Conservation (phyloP, 2,797 vertebrate species). For the Tachyglossus aculeatus region DNA sequence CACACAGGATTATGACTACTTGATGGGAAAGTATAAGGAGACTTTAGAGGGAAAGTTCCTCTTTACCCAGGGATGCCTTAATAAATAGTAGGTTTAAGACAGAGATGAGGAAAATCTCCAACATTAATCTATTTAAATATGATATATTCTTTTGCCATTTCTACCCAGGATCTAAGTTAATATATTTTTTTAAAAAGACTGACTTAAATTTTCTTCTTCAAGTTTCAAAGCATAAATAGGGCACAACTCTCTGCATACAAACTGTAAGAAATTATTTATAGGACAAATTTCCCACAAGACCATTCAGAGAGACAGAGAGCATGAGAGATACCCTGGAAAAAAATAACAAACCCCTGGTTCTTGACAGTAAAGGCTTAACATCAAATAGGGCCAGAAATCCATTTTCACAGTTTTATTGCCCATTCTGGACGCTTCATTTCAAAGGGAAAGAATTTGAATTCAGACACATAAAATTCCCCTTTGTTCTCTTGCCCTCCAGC, state of each 20-base stretch:
- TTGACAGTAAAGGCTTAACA: slow-evolving; percentile 96
- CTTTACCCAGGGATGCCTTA: slow-evolving; percentile 12
- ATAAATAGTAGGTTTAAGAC: slow-evolving; percentile 7
- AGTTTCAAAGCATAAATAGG: slow-evolving; percentile 50
- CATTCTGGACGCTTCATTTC: slow-evolving; percentile 89
- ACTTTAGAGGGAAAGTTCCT: slow-evolving; percentile 44
- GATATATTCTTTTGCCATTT: slow-evolving; percentile 25
- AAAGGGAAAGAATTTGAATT: slow-evolving; percentile 87
- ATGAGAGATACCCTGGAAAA: neutral
- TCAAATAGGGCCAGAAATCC: slow-evolving; percentile 96
- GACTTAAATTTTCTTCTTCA: slow-evolving; percentile 23
- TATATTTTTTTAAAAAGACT: slow-evolving; percentile 35
- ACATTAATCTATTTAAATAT: neutral
- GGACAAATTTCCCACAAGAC: slow-evolving; percentile 71
- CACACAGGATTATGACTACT: slow-evolving; percentile 36
- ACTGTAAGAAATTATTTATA: slow-evolving; percentile 72
- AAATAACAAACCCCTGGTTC: slow-evolving; percentile 68
- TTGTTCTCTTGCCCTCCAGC: slow-evolving; percentile 96
- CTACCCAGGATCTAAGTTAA: slow-evolving; percentile 45
- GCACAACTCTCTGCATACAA: slow-evolving; percentile 42
- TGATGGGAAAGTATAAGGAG: slow-evolving; percentile 20
- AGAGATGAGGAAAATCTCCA: neutral
- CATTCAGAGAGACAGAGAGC: slow-evolving; percentile 42
- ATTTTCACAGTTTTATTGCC: slow-evolving; percentile 93
- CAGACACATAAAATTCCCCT: slow-evolving; percentile 87